Base-by-base conservation (phyloP, 2,797 vertebrate genomes). In the Emys orbicularis region DNA sequence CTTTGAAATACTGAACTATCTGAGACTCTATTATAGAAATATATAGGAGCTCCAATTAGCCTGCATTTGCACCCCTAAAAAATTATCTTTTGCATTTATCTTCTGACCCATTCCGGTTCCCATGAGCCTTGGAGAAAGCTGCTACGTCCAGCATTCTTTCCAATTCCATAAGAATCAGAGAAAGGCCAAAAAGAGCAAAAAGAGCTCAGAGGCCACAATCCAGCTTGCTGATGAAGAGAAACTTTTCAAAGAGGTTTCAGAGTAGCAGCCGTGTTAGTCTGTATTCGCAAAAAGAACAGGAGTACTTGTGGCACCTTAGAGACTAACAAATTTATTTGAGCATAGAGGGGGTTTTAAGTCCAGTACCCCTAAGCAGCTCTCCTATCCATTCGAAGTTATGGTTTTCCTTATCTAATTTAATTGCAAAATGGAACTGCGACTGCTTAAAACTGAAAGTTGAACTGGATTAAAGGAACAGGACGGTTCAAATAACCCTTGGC, bases 331-430 rank as follows among this genome's bases (percentile, higher is more conserved):
- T 47, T 47, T 47, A 47, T 47, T 47, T 47, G 47, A 47, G 47
- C 9, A 47, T 47, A 47, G 47, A 47, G 84, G 84, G 91, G 74
- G 90, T 95, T 97, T 93, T 92, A 97, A 95, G 90, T 72, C 21
- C 19, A 41, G 5, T 41, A n/a, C 61, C 18, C 34, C 34, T 68
- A 37, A 72, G 65, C 82, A 97, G 82, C 91, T 95, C 90, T 94
- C 95, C 88, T 89, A 84, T 84, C 92, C 95, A 83, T 79, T 97
- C 82, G 94, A 97, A 96, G 89, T 93, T 93, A 88, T 0, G 1
- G 65, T 90, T 96, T 94, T 91, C 94, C 95, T 86, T 16, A 93
- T 11, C 81, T 95, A 72, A 94, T 96, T 94, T 97, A 96, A 92
- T 92, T 97, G 95, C 95, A 95, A 96, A 96, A 41, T 41, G 88